Conservation (phyloP, 2,797 vertebrate species). For the Sebastes itinus region DNA sequence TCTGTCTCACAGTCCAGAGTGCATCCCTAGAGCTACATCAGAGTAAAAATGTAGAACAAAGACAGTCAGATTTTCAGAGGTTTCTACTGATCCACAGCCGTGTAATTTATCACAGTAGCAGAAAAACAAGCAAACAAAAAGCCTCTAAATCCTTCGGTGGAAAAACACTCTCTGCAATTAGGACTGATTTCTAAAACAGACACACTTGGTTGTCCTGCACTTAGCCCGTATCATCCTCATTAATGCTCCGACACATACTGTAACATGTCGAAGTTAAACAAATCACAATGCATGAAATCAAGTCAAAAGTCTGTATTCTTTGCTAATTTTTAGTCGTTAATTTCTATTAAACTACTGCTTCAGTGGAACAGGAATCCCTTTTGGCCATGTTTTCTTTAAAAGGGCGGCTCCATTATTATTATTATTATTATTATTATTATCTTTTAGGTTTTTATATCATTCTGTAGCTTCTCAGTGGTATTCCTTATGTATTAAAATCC, state of each 20-base stretch:
- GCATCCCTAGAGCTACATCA: neutral
- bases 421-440: neutral
- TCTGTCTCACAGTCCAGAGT: neutral
- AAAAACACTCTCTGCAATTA: slow-evolving; percentile 35
- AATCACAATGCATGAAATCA: neutral
- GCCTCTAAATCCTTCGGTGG: slow-evolving; percentile 3
- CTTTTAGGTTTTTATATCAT: no score
- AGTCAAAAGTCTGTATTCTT: neutral
- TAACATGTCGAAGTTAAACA: neutral
- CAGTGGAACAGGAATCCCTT: neutral
- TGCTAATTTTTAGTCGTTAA: neutral
- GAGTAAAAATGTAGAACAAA: neutral
- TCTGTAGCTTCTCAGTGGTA: no score
- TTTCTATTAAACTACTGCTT: neutral
- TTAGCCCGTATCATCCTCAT: neutral
- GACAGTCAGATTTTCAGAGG: neutral
- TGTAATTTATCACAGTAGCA: slow-evolving; percentile 31
- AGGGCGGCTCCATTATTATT: neutral
- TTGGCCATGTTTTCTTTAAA: neutral
- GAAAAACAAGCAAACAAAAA: slow-evolving; percentile 31
- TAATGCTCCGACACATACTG: slow-evolving; percentile 2
- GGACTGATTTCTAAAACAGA: slow-evolving; percentile 31
- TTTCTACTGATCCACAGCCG: neutral
- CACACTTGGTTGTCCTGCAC: slow-evolving; percentile 6
- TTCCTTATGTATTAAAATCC: no score